Evolutionary conservation across 2,113 vertebrate genomes (phyloP), one percentile per base, ranked within the genome.

Genomic region (Ceratotherium simum): DNA sequence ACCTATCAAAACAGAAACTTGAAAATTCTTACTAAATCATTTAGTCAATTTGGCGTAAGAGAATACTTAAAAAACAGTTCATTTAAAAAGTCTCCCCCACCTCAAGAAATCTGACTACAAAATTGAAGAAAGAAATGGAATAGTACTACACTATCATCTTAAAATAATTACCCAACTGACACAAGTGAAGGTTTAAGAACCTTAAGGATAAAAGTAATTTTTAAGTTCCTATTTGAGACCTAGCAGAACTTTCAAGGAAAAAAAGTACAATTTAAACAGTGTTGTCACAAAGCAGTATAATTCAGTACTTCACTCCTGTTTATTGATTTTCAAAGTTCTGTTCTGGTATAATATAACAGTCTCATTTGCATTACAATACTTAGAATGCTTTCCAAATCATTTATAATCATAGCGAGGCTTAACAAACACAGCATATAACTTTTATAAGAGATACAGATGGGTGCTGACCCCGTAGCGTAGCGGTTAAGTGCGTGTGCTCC

Each of bases 361-460:
- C 75, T 81, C 33, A 97, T 95, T 85, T 97, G 56, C 92, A 88
- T 97, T 81, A 92, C 65, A 94, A 96, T 95, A 96, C 21, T 90
- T 83, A 87, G 88, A 96, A 95, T 54, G 83, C 73, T 95, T 96
- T 97, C 95, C 48, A 89, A 95, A 91, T 78, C 79, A 51, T 90
- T 94, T 88, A 93, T 97, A 89, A 96, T 76, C 85, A 93, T 33
- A 81, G 33, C n/a, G 13, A 96, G 48, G 29, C 48, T 95, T 94
- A 64, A 54, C 84, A 94, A 96, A 96, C 27, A 80, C 36, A 75
- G 29, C 21, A 86, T 27, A 31, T 58, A 79, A 72, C 51, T 83
- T 92, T 89, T 88, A 23, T 27, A 97, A 82, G 16, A 97, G 73
- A 92, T 46, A 96, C 5, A 89, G 72, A 84, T 31, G 17, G 42